Conservation (phyloP, 1,140 invertebrate species). For the Eurytemora carolleeae region DNA sequence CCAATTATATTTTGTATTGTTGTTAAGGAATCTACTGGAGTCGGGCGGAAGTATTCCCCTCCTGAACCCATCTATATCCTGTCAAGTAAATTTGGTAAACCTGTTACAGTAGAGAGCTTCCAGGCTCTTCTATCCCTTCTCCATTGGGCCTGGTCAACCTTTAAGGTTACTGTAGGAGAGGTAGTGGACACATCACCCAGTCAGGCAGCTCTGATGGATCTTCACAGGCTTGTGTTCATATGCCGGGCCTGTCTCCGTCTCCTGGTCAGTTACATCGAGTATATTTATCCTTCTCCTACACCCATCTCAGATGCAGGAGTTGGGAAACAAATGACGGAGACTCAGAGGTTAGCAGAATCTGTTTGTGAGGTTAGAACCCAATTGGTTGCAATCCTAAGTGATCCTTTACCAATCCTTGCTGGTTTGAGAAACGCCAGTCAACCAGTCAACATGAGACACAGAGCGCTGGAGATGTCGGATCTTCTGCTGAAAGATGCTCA, state of each 20-base stretch:
- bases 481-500: conserved; percentile 72
- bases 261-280: conserved; percentile 59
- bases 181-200: conserved; percentile 9
- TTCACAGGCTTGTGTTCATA: conserved; percentile 69
- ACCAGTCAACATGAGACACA: not conserved
- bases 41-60: conserved; percentile 33
- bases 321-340: conserved; percentile 5
- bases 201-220: conserved; percentile 35
- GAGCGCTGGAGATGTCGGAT: conserved; percentile 17
- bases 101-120: conserved; percentile 38
- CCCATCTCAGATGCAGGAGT: not conserved
- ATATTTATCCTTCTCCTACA: conserved; percentile 61
- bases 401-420: conserved; percentile 33
- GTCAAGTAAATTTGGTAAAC: conserved; percentile 49
- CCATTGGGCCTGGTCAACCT: conserved; percentile 30
- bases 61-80: conserved; percentile 49
- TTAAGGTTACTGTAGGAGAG: conserved; percentile 18
- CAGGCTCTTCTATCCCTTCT: conserved; percentile 26
- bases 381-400: conserved; percentile 59
- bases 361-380: conserved; percentile 64
- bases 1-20: conserved; percentile 69
- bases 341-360: conserved; percentile 43
- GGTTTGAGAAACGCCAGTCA: not conserved
- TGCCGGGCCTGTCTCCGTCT: conserved; percentile 57
- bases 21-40: conserved; percentile 32